Evolutionary conservation across 2,113 vertebrate species (phyloP).

Genomic region (Silurus asotus): DNA sequence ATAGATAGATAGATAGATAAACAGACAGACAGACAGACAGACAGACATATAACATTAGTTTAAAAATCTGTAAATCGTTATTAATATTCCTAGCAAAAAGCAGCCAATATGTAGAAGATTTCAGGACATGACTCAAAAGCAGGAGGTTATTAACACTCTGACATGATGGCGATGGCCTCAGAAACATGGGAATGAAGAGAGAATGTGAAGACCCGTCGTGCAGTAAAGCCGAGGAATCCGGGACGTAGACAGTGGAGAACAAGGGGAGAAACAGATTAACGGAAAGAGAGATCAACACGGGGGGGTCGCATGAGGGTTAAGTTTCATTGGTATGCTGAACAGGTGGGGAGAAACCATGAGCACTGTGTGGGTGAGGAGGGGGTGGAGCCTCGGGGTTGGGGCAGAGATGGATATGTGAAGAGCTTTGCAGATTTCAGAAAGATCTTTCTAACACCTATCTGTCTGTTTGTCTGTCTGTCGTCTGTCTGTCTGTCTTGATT

Average conservation of each 20-base stretch:
- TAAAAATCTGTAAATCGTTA: background rate
- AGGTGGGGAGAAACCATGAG: constrained; percentile 33
- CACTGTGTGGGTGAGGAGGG: constrained; percentile 40
- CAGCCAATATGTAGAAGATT: background rate
- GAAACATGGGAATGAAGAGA: background rate
- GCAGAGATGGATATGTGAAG: constrained; percentile 17
- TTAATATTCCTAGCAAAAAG: background rate
- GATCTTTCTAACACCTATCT: too few relatives aligned
- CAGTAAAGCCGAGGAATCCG: background rate
- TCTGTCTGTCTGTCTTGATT: too few relatives aligned
- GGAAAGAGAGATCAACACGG: background rate
- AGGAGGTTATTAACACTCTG: background rate
- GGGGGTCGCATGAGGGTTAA: constrained; percentile 14
- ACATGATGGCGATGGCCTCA: background rate
- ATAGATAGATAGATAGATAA: too few relatives aligned
- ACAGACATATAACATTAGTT: too few relatives aligned
- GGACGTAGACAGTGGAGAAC: background rate
- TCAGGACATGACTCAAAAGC: background rate
- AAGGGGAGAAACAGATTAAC: background rate
- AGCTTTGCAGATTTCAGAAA: constrained; percentile 20
- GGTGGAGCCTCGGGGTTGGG: constrained; percentile 14
- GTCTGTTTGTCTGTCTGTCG: too few relatives aligned
- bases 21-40: too few relatives aligned
- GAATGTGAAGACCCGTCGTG: background rate
- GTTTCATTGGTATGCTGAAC: constrained; percentile 45